Evolutionary conservation across 2,113 vertebrate genomes (phyloP), one percentile per base, ranked within the genome.

Genomic region (Anarrhichthys ocellatus): DNA sequence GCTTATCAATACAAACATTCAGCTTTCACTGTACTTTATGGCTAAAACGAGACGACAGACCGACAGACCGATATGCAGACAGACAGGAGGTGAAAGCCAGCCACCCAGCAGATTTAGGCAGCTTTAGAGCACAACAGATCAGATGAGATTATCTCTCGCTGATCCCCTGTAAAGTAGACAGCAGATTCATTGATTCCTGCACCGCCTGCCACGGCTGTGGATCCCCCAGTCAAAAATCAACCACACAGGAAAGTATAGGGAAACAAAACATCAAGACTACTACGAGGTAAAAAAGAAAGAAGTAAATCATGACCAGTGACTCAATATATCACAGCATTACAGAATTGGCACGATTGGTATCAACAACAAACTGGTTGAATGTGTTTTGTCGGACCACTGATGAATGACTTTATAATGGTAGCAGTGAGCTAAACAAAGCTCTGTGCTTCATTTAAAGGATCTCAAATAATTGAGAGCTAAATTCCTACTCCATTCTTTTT

Each of bases 51-150:
- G 48, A 70, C 8, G n/a, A n/a, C n/a, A n/a, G n/a, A n/a, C n/a
- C n/a, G 24, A 9, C 48, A 34, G 34, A 34, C 34, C 34, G 59
- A 71, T 29, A 52, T 9, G 76, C 46, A 8, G 73, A 54, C 58
- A 79, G 67, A 82, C 78, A 24, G 61, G 70, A 77, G 87, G 90
- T 86, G 89, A 94, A 92, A 94, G 86, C 84, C 78, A 89, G 72
- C 64, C 70, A 67, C 77, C 63, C 80, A 79, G 84, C 84, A 89
- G 91, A 90, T 93, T 92, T 89, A 85, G 83, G 83, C 87, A 88
- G 92, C 90, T 93, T 93, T 90, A 73, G 59, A 87, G 87, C 81
- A 83, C 88, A 87, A 91, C 91, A 92, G 87, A 92, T 92, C 87
- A 90, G 82, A 92, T 87, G 82, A 90, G 92, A 92, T 94, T 93